phyloP scores from a whole-genome alignment of 2,113 vertebrate genomes.

The Rhineura floridana region DNA sequence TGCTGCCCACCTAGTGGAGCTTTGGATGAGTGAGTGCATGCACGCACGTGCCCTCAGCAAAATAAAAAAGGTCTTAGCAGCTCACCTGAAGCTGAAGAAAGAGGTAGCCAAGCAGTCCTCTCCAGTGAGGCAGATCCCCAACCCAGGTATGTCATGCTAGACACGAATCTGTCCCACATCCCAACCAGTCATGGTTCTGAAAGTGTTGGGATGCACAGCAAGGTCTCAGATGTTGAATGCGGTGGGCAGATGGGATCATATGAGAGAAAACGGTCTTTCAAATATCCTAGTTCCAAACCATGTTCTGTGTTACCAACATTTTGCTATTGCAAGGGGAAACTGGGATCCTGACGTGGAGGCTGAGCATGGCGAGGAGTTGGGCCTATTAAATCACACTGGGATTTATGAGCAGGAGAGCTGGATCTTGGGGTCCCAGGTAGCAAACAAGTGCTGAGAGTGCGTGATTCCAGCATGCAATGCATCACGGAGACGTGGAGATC shows the following conservation, averaged over 20 bases:
- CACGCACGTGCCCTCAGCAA: too few species aligned
- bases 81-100: not conserved
- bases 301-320: not conserved
- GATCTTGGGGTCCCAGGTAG: not conserved
- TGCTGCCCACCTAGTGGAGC: not conserved
- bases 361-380: not conserved
- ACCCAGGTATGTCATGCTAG: too few species aligned
- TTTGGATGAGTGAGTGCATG: too few species aligned
- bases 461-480: accelerated
- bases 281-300: not conserved
- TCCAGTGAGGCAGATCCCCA: not conserved
- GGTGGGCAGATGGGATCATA: not conserved
- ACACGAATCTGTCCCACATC: not conserved
- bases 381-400: not conserved
- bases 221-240: too few species aligned
- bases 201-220: not conserved
- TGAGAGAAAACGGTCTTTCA: not conserved
- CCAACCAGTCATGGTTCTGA: not conserved
- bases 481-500: not conserved
- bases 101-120: not conserved
- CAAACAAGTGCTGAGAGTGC: not conserved
- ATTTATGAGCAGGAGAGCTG: not conserved
- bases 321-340: not conserved
- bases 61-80: not conserved
- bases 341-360: not conserved